These are phyloP conservation scores for Elymnias hypermnestra DNA, from an alignment of 1,140 invertebrate genomes.

Conservation along the genomic window DNA sequence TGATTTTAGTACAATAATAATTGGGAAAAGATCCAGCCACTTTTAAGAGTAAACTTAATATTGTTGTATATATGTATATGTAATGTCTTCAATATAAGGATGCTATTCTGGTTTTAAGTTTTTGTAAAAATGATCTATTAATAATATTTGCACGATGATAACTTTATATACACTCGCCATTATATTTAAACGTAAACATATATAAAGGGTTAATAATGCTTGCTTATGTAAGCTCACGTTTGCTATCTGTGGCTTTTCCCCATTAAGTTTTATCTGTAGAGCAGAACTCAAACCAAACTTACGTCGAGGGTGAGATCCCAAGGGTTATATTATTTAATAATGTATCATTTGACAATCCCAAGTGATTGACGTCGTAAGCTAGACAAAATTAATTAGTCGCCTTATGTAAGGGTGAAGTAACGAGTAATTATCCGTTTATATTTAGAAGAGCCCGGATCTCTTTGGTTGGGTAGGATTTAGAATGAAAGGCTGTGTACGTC, in stretches of 20 bases:
- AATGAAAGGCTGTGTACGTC: not conserved
- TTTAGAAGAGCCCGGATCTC: not conserved
- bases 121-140: too few species aligned
- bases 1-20: too few species aligned
- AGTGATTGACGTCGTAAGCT: slow-evolving; percentile 11
- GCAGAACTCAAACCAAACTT: not conserved
- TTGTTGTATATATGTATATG: too few species aligned
- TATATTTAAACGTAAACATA: not conserved
- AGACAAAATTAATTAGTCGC: slow-evolving; percentile 7
- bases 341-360: slow-evolving; percentile 10
- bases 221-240: not conserved
- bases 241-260: not conserved
- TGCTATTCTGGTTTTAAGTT: too few species aligned
- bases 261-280: not conserved
- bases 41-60: too few species aligned
- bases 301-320: not conserved
- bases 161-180: too few species aligned
- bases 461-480: not conserved
- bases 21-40: too few species aligned
- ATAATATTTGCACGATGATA: too few species aligned
- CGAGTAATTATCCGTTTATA: slow-evolving; percentile 4
- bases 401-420: not conserved
- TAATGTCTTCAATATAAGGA: too few species aligned
- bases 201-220: not conserved
- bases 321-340: slow-evolving; percentile 8